These are phyloP conservation scores for Harpalus rufipes DNA, from an alignment of 2,888 invertebrate genomes.

Conservation along the genomic window DNA sequence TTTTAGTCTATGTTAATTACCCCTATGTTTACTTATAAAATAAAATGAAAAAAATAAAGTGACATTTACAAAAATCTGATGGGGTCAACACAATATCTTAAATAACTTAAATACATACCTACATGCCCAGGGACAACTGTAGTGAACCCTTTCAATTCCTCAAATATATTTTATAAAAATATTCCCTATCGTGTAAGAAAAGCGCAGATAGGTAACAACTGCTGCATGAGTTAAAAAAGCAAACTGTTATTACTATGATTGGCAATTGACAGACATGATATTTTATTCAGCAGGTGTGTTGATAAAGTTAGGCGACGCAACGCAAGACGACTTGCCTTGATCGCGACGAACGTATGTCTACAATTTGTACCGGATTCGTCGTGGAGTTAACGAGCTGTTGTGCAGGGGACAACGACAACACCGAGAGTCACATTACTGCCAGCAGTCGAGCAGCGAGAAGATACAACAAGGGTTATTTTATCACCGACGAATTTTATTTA, in stretches of 20 bases:
- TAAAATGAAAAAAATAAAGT: too few species aligned
- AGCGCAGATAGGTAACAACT: background rate
- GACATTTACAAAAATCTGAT: too few species aligned
- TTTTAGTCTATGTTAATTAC: too few species aligned
- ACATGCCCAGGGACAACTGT: too few species aligned
- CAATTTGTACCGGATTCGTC: slow-evolving; percentile 33
- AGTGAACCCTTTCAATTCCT: too few species aligned
- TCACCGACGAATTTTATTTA: slow-evolving; percentile 29
- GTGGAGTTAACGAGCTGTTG: slow-evolving; percentile 37
- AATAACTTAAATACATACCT: too few species aligned
- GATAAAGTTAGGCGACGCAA: slow-evolving; percentile 11
- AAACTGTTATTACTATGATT: slow-evolving; percentile 24
- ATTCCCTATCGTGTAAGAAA: too few species aligned
- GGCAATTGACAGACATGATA: slow-evolving; percentile 15
- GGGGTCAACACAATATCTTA: too few species aligned
- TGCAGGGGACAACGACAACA: slow-evolving; percentile 40
- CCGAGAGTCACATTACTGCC: slow-evolving; percentile 45
- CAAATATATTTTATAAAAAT: too few species aligned
- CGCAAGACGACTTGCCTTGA: background rate
- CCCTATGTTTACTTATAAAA: too few species aligned
- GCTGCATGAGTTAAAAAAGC: background rate
- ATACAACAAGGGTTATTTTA: slow-evolving; percentile 41
- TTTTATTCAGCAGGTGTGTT: slow-evolving; percentile 37
- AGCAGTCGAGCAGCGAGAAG: slow-evolving; percentile 16
- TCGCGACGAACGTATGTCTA: background rate